Base-by-base conservation (phyloP, 2,888 invertebrate genomes). In the Polymixis lichenea region DNA sequence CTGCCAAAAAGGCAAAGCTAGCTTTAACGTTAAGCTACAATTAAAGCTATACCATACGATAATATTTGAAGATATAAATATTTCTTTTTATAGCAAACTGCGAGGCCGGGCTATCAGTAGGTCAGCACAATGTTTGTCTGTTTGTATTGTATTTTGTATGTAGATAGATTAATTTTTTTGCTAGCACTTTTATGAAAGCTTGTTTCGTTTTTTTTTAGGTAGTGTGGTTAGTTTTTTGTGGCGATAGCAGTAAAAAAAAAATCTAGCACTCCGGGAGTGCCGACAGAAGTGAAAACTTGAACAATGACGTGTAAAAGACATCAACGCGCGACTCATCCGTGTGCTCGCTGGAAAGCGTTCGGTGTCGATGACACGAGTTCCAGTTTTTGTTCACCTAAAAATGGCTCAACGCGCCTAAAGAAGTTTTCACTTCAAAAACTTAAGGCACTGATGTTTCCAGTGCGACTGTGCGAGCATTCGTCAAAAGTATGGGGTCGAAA, bases 61-160 rank as follows among this genome's bases (percentile, higher is more conserved):
- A 86, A 84, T 82, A 87, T 85, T 88, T 88, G 89, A 90, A 89
- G 83, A 83, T 84, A 79, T 84, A 81, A 89, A 87, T 73, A 84
- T 90, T 95, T 94, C 94, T 92, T 94, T n/a, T 97, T 97, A 96
- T 97, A 98, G 98, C 97, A 98, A 97, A 97, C 98, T 98, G 91
- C 98, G 98, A 95, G 98, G 98, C 97, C 98, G 98, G 97, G 97
- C 97, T 96, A 96, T 98, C 95, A 97, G 97, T 97, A 98, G 98
- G 98, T 98, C 97, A 98, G 97, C 97, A 97, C 96, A 84, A 46
- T 82, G 78, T 87, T 91, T 91, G 85, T 90, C 86, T 91, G 85
- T 93, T 83, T 93, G 92, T 95, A 94, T 94, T 92, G 91, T 94
- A 92, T 91, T 82, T 80, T 80, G 83, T 65, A 84, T 78, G 77